Base-by-base conservation (phyloP, 2,113 vertebrate genomes). In the Solenodon paradoxus region DNA sequence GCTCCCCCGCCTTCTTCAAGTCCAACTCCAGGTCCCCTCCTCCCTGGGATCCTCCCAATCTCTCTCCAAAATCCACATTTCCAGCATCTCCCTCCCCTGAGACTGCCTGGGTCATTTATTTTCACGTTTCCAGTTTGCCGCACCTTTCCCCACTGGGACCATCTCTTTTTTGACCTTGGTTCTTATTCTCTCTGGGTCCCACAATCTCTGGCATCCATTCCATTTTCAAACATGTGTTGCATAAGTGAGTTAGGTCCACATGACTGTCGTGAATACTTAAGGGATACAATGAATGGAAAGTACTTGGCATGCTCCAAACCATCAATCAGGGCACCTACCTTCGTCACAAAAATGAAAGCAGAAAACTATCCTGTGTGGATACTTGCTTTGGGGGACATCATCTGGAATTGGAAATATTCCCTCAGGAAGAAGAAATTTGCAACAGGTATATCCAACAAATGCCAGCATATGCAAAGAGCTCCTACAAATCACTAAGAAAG, bases 181-280 rank as follows among this genome's bases (percentile, higher is more conserved):
- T 74, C 51, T 83, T 59, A 20, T 90, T 82, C 40, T 66, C 10
- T 3, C 26, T 47, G 61, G 64, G 47, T 51, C 61, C 68, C 24
- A 28, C 45, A n/a, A n/a, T 86, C 66, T 28, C 68, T 82, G 53
- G 53, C 59, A 30, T n/a, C 92, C 78, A 57, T 45, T 40, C 6
- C 40, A 61, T 83, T 82, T 95, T 83, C 69, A 72, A 82, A 66
- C 82, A 81, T 26, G 57, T 78, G 40, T 74, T 87, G 85, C 57
- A 61, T 24, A 57, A 90, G 49, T 83, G 64, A 87, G 59, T 82
- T 83, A 66, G 93, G 78, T 55, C 55, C 71, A 72, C 66, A 35
- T 83, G 57, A 71, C 66, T 42, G 11, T 87, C n/a, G 40, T 42
- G 30, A 85, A 19, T 55, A 15, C n/a, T 42, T 13, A 47, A 81